Conservation (phyloP, 2,888 invertebrate species). For the Brassicogethes aeneus region DNA sequence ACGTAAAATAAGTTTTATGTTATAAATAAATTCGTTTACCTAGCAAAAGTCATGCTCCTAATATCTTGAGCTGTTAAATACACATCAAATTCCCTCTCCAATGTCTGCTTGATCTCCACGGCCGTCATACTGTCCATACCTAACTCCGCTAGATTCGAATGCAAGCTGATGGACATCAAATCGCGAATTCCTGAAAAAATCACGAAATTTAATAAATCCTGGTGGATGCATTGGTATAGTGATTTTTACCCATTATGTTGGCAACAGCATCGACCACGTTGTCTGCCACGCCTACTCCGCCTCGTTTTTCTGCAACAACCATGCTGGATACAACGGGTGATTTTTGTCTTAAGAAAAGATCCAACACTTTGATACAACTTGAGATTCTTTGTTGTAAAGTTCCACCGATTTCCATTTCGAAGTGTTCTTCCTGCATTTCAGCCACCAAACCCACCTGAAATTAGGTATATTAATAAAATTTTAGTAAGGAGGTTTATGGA, state of each 20-base stretch:
- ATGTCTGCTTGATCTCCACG: conserved; percentile 87
- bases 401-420: conserved; percentile 45
- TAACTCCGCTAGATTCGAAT: conserved; percentile 74
- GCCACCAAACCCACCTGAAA: conserved; percentile 53
- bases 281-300: conserved; percentile 50
- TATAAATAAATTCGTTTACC: no score
- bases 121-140: conserved; percentile 98
- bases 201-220: background rate
- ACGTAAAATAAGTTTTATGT: background rate
- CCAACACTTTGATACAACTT: conserved; percentile 54
- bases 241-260: conserved; percentile 46
- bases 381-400: conserved; percentile 59
- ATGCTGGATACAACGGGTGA: conserved; percentile 66
- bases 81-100: conserved; percentile 84
- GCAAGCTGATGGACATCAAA: conserved; percentile 58
- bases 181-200: conserved; percentile 33
- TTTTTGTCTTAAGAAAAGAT: conserved; percentile 59
- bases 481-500: no score
- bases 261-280: conserved; percentile 63
- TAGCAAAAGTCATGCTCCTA: conserved; percentile 67
- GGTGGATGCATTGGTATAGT: background rate
- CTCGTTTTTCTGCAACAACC: conserved; percentile 77
- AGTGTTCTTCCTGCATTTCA: conserved; percentile 43
- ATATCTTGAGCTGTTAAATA: conserved; percentile 81
- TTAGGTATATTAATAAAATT: conserved; percentile 2